These are phyloP conservation scores for Hydractinia echinata DNA, from an alignment of 30 jellyfish, hydroid and myxozoan species.

Conservation along the genomic window DNA sequence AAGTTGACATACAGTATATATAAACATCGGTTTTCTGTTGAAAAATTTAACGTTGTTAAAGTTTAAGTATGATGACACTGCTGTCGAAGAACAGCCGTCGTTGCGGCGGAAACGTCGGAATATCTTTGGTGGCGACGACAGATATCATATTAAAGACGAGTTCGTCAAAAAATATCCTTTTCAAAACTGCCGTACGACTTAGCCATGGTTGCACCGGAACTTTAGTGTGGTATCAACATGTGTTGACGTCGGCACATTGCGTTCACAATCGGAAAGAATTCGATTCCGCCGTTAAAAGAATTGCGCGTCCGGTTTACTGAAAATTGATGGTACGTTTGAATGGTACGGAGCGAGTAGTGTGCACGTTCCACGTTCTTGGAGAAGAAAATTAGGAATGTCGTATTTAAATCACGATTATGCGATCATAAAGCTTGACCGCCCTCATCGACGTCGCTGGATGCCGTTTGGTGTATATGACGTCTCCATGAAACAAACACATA, in stretches of 20 bases:
- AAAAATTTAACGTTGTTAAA: not conserved
- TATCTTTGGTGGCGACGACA: constrained; percentile 67
- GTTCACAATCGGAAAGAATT: constrained; percentile 62
- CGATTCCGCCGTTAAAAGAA: constrained; percentile 51
- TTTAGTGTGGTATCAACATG: constrained; percentile 79
- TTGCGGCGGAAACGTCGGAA: constrained; percentile 36
- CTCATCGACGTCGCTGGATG: constrained; percentile 69
- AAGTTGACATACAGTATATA: not conserved
- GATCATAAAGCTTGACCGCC: constrained; percentile 59
- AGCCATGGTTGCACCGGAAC: constrained; percentile 90
- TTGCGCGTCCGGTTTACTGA: constrained; percentile 64
- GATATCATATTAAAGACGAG: constrained; percentile 34
- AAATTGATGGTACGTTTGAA: constrained; percentile 54
- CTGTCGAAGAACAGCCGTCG: not conserved
- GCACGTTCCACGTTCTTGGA: constrained; percentile 67
- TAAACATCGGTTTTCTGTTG: not conserved
- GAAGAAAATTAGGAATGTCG: constrained; percentile 35
- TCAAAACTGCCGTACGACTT: constrained; percentile 60
- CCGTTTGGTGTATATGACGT: constrained; percentile 47
- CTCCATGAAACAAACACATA: constrained; percentile 31
- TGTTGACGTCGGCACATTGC: constrained; percentile 87
- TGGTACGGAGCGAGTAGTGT: constrained; percentile 71
- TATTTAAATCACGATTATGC: constrained; percentile 80
- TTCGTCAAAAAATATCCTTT: constrained; percentile 57
- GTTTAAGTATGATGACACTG: not conserved